Conservation (phyloP, 2,113 vertebrate genomes). For the Strigops habroptila region DNA sequence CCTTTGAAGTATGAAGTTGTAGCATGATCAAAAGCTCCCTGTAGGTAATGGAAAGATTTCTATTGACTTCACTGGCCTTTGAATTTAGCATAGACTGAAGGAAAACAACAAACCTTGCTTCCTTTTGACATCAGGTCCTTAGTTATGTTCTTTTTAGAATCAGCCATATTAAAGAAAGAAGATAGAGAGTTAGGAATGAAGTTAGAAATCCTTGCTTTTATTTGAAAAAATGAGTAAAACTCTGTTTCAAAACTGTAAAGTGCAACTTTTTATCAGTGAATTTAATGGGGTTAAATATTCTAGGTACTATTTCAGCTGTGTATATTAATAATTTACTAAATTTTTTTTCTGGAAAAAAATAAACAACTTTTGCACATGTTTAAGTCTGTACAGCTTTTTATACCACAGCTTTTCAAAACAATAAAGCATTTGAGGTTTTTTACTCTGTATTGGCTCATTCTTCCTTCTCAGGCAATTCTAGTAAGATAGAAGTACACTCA, state of each 20-base stretch:
- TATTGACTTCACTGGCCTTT: neutral
- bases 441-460: neutral
- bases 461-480: neutral
- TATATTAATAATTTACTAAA: neutral
- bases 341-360: neutral
- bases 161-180: neutral
- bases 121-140: neutral
- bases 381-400: neutral
- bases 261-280: neutral
- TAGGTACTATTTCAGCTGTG: neutral
- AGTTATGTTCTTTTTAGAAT: neutral
- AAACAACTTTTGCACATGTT: neutral
- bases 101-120: neutral
- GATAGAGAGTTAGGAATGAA: neutral
- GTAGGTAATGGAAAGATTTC: neutral
- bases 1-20: slow-evolving; percentile 7
- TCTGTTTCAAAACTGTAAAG: neutral
- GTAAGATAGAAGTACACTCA: neutral
- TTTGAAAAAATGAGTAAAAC: neutral
- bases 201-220: neutral
- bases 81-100: neutral
- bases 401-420: neutral
- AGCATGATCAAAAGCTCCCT: slow-evolving; percentile 4
- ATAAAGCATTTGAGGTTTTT: neutral
- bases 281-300: neutral